Evolutionary conservation across 1,140 invertebrate species (phyloP).

Genomic region (Cydia pomonella): DNA sequence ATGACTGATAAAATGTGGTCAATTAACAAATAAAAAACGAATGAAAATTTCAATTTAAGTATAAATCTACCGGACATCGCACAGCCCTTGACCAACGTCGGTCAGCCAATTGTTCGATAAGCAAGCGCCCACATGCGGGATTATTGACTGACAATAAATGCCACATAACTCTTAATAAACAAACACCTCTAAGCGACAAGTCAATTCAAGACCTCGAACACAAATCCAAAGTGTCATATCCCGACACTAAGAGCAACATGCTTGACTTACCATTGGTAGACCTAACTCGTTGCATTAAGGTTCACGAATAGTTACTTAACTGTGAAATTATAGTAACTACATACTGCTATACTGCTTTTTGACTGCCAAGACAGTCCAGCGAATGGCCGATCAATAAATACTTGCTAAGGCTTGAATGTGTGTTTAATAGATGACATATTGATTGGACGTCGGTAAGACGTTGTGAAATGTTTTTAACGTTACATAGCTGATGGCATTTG

Average conservation of each 20-base stretch:
- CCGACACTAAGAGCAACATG: constrained; percentile 34
- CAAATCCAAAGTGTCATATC: constrained; percentile 39
- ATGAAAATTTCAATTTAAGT: background rate
- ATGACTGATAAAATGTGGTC: background rate
- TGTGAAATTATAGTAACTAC: background rate
- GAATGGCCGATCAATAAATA: constrained; percentile 27
- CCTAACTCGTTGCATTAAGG: background rate
- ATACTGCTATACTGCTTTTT: background rate
- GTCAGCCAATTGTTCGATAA: constrained; percentile 63
- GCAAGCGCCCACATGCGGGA: constrained; percentile 65
- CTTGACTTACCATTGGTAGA: background rate
- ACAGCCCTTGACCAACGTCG: constrained; percentile 37
- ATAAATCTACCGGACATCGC: background rate
- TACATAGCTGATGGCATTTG: constrained; percentile 8
- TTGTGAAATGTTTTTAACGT: constrained; percentile 29
- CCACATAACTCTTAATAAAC: constrained; percentile 77
- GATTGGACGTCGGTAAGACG: constrained; percentile 24
- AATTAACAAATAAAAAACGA: background rate
- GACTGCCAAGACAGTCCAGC: background rate
- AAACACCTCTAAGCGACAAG: constrained; percentile 43
- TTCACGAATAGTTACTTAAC: background rate
- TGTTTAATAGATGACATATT: constrained; percentile 30
- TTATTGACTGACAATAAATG: constrained; percentile 77
- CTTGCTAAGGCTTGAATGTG: constrained; percentile 8
- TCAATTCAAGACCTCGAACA: constrained; percentile 59